Conservation (phyloP, 2,888 invertebrate genomes). For the Thyatira batis region DNA sequence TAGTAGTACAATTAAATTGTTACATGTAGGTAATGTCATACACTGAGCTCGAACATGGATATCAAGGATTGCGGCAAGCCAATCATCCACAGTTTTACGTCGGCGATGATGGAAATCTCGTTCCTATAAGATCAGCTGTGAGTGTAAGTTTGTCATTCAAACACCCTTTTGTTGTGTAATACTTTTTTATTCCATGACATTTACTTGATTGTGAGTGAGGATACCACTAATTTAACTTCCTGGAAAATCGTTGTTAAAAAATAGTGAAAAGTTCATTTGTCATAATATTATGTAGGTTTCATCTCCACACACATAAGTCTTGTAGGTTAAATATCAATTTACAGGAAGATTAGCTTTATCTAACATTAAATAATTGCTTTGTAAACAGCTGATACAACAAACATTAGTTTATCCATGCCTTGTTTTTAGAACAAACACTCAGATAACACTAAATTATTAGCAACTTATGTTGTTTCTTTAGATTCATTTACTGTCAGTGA, state of each 20-base stretch:
- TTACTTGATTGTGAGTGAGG: background rate
- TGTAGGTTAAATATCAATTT: background rate
- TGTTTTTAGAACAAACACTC: background rate
- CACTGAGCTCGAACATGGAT: constrained; percentile 95
- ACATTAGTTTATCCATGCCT: background rate
- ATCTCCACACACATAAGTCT: background rate
- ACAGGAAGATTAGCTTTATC: background rate
- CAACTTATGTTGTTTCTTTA: background rate
- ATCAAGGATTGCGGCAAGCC: constrained; percentile 91
- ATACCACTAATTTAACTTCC: background rate
- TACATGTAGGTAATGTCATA: constrained; percentile 89
- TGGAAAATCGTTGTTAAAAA: background rate
- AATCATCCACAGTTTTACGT: constrained; percentile 87
- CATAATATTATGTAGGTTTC: background rate
- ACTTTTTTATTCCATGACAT: background rate
- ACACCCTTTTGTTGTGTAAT: background rate
- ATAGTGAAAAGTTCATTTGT: background rate
- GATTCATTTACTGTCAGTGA: background rate
- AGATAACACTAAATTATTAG: background rate
- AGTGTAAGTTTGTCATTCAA: constrained; percentile 50
- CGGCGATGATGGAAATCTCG: constrained; percentile 86
- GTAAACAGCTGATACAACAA: constrained; percentile 4
- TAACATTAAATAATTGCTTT: background rate
- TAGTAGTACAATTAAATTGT: constrained; percentile 21
- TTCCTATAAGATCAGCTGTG: constrained; percentile 81